Conservation (phyloP, 2,113 vertebrate genomes). For the Pseudorectes ferrugineus region DNA sequence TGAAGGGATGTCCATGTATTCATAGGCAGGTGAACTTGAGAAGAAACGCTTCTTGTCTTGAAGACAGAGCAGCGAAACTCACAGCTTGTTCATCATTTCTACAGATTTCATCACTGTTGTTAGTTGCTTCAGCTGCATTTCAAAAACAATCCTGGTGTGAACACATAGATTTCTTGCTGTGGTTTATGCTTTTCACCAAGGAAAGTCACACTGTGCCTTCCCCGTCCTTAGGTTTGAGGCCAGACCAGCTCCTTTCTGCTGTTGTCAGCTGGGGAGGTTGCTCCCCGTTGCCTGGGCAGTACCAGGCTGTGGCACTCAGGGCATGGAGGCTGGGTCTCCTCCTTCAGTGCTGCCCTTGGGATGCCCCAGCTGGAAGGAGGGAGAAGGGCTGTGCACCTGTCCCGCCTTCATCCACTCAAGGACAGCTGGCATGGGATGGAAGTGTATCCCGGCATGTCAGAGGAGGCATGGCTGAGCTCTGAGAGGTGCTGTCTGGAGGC, state of each 20-base stretch:
- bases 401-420: not conserved
- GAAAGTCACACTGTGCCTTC: not conserved
- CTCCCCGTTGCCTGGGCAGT: not conserved
- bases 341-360: not conserved
- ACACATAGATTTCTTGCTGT: accelerated
- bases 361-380: not conserved
- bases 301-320: not conserved
- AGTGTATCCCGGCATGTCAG: not conserved
- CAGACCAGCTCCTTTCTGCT: not conserved
- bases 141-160: not conserved
- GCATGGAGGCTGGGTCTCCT: not conserved
- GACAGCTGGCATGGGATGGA: not conserved
- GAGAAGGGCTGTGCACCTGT: not conserved
- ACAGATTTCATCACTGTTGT: not conserved
- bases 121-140: not conserved
- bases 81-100: not conserved
- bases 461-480: not conserved
- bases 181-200: not conserved
- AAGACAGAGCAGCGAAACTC: not conserved
- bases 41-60: not conserved
- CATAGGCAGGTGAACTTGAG: not conserved
- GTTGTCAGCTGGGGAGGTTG: not conserved
- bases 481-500: not conserved
- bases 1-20: not conserved
- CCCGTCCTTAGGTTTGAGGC: not conserved